Base-by-base conservation (phyloP, 2,113 vertebrate genomes). In the Lota lota region DNA sequence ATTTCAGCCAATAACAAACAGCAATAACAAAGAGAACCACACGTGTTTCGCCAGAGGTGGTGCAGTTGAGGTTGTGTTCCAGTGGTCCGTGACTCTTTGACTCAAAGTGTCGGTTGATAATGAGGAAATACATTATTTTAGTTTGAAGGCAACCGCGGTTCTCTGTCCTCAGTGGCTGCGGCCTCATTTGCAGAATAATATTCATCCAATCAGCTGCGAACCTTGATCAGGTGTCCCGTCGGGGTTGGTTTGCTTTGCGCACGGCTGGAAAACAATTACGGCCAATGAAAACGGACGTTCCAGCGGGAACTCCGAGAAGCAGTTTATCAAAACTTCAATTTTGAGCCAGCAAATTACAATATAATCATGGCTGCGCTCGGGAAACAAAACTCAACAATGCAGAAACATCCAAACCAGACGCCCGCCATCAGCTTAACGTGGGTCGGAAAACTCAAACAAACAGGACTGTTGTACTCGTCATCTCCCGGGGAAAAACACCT, bases 211-310 rank as follows among this genome's bases (percentile, higher is more conserved):
- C 67, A 82, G 69, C 47, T 40, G 0, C 5, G 56, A 59, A 61
- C 67, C 73, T 76, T 75, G 17, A 80, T 75, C 66, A 21, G 65
- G 50, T 59, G 63, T 79, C 79, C 71, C 84, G 16, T 28, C 40
- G 79, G 82, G 78, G 71, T 70, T 33, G 40, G 56, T 53, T 82
- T 75, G 22, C 61, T 67, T 70, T 64, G 64, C 61, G 65, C 75
- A 78, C 71, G 64, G 73, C 58, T 72, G 70, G 69, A 40, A 84
- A 72, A 80, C 75, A 79, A 82, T 81, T 80, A 82, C 53, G 59
- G 17, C 53, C 68, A 77, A 86, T 85, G 70, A 79, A 85, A 85
- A 71, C 15, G 65, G 69, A 78, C 78, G 71, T 75, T 76, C 78
- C 75, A n/a, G 21, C 74, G 75, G 85, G 72, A 71, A 58, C 36